These are phyloP conservation scores for Gobiocypris rarus DNA, from an alignment of 2,113 vertebrate genomes.

Conservation along the genomic window DNA sequence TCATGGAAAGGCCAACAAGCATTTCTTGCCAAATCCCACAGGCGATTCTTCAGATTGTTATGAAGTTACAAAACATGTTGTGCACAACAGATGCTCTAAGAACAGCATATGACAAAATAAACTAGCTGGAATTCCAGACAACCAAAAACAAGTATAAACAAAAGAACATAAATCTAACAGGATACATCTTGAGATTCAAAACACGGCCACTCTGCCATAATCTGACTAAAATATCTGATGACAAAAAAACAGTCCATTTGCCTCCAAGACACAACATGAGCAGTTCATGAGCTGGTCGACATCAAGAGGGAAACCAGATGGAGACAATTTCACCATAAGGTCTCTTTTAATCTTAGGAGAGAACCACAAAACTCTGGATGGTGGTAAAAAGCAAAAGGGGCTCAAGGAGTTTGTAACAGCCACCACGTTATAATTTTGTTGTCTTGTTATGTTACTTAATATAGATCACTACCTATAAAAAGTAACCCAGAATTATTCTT, in stretches of 20 bases:
- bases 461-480: constrained; percentile 80
- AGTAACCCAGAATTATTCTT: constrained; percentile 78
- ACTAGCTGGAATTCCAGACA: not conserved
- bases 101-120: not conserved
- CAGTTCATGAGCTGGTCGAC: constrained; percentile 45
- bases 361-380: constrained; percentile 62
- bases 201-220: not conserved
- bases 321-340: constrained; percentile 61
- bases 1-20: not conserved
- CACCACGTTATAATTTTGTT: constrained; percentile 69
- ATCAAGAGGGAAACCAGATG: constrained; percentile 62
- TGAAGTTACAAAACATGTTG: constrained; percentile 9
- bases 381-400: constrained; percentile 51
- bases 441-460: constrained; percentile 82
- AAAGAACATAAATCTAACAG: constrained; percentile 14
- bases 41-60: not conserved
- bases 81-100: not conserved
- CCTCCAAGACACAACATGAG: constrained; percentile 46
- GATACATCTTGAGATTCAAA: constrained; percentile 4
- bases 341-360: constrained; percentile 60
- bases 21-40: not conserved
- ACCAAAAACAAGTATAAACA: not conserved
- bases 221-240: constrained; percentile 14
- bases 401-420: constrained; percentile 70
- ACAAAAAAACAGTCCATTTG: constrained; percentile 28